Evolutionary conservation across 1,140 invertebrate genomes (phyloP), one percentile per base, ranked within the genome.

Genomic region (Rhagoletis zephyria): DNA sequence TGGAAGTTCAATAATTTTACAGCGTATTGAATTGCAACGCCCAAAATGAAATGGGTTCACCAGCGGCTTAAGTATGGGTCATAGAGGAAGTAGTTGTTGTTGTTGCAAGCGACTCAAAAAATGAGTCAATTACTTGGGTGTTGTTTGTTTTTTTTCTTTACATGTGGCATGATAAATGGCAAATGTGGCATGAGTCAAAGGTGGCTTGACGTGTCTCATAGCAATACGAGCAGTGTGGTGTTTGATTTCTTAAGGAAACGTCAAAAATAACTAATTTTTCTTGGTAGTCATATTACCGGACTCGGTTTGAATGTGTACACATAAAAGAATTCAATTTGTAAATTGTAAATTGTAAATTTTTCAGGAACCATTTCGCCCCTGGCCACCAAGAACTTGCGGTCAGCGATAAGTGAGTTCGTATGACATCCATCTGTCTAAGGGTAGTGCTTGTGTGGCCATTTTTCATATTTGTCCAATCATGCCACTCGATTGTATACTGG

Each of bases 1-100:
- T 65, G 40, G 19, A 63, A 86, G 85, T 86, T 86, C 85, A 48
- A 86, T 86, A 64, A 65, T 64, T 86, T 86, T 30, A 81, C 16
- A 19, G 48, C n/a, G 16, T 81, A 81, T 81, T 56, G 48, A 81
- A 10, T 81, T 81, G 74, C 48, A 19, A 16, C 74, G 16, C 48
- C 16, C 5, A 56, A 56, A 56, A 56, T 56, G 16, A 56, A 56
- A 81, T 56, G 74, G 19, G 42, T 81, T 42, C 74, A 81, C 48
- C 56, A 16, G 14, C 2, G 45, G 30, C 30, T 30, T 4, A 42
- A 30, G 45, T 56, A n/a, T 56, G 74, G 48, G 74, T 81, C 74
- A 81, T 51, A 81, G 19, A 81, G 74, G 74, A 81, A 81, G 48
- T 81, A 6, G 9, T 4, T 9, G 61, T 63, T 0, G 61, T 81